These are phyloP conservation scores for Falco cherrug DNA, from an alignment of 2,797 vertebrate species.

Conservation along the genomic window DNA sequence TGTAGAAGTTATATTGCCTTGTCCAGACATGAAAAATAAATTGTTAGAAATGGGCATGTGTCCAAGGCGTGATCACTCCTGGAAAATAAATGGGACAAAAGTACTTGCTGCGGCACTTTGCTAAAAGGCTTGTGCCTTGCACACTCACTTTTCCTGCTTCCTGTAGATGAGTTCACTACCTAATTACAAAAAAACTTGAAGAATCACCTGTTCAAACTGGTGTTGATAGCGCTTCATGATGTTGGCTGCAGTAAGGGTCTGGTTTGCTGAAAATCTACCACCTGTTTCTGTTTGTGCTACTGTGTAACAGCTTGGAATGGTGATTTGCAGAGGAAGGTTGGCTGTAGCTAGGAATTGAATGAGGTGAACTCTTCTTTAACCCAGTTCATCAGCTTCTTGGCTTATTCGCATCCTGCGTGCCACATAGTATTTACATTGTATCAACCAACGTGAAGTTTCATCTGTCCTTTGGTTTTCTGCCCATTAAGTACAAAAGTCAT, in stretches of 20 bases:
- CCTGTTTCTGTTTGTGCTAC: neutral
- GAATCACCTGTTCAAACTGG: fast-evolving
- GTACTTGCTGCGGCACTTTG: neutral
- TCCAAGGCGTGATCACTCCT: conserved; percentile 33
- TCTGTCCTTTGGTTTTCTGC: conserved; percentile 45
- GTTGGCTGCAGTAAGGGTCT: fast-evolving
- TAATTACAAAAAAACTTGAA: neutral
- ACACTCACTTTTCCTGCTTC: neutral
- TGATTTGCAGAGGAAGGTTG: neutral
- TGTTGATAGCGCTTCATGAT: neutral
- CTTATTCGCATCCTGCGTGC: neutral
- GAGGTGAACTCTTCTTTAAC: neutral
- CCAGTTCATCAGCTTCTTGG: neutral
- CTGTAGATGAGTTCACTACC: neutral
- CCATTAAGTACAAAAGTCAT: conserved; percentile 45
- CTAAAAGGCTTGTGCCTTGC: neutral
- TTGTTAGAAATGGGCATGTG: conserved; percentile 48
- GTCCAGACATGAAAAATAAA: conserved; percentile 64
- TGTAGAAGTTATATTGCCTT: conserved; percentile 48
- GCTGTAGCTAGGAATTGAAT: neutral
- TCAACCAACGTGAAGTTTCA: neutral
- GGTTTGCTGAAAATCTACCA: neutral
- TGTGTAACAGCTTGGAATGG: neutral
- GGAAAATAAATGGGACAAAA: conserved; percentile 48
- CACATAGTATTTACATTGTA: neutral